Conservation (phyloP, 2,113 vertebrate species). For the Antennarius striatus region DNA sequence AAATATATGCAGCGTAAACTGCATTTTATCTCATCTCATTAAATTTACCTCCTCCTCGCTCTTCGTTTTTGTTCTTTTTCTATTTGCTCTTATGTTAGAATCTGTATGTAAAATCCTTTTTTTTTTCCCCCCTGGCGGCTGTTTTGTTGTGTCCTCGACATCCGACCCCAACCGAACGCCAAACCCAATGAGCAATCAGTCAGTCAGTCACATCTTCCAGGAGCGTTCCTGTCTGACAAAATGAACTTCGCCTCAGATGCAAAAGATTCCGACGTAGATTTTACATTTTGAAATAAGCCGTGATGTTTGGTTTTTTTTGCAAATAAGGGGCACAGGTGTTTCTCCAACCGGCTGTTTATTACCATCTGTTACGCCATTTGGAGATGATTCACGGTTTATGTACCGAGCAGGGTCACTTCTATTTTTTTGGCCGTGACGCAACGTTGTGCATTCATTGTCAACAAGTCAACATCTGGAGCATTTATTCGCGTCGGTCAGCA, state of each 20-base stretch:
- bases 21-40: too few species aligned
- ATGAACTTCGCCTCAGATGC: not conserved
- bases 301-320: slow-evolving; percentile 22
- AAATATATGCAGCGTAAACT: too few species aligned
- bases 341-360: slow-evolving; percentile 42
- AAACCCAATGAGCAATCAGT: slow-evolving; percentile 25
- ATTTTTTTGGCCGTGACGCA: slow-evolving; percentile 41
- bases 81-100: too few species aligned
- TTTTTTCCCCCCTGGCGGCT: not conserved
- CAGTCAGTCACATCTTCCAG: slow-evolving; percentile 11
- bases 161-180: slow-evolving; percentile 27
- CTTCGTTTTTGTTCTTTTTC: too few species aligned
- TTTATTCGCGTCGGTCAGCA: slow-evolving; percentile 37
- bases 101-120: too few species aligned
- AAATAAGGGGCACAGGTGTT: slow-evolving; percentile 39
- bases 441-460: slow-evolving; percentile 40
- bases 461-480: slow-evolving; percentile 47
- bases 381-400: slow-evolving; percentile 49
- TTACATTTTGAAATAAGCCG: slow-evolving; percentile 18
- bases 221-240: not conserved
- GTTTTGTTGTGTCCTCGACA: not conserved
- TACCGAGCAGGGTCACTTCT: slow-evolving; percentile 34
- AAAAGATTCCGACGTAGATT: slow-evolving; percentile 17
- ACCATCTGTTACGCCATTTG: slow-evolving; percentile 27
- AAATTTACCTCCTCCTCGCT: too few species aligned